Evolutionary conservation across 2,797 vertebrate species (phyloP), one percentile per base, ranked within the genome.

Genomic region (Coreius guichenoti): DNA sequence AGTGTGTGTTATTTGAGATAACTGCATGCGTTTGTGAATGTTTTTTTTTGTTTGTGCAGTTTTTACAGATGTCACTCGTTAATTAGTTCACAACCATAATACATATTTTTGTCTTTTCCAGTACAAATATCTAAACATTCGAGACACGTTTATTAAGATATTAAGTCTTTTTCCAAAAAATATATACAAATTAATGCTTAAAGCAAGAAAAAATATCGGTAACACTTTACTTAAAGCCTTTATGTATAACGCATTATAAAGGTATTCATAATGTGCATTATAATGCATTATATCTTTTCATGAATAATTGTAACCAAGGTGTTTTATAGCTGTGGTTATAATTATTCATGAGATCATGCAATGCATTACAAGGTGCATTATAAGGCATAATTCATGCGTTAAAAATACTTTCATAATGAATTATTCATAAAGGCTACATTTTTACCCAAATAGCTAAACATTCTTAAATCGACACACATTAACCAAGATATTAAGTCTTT

Each of bases 31-130:
- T 58, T 23, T n/a, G 54, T 8, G 21, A 3, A 3, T 3, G 51
- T 3, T 7, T 68, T 82, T 51, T 63, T 82, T 58, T 16, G 67
- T 70, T 69, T 33, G 16, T 51, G 49, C 49, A 56, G 68, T 61
- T 33, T 70, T 39, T 56, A 43, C n/a, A 36, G n/a, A 49, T 33
- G 13, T 29, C 31, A 39, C 31, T 83, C 8, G 67, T 81, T 70
- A 33, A 80, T 36, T 14, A 2, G 3, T 80, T 83, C 54, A 82
- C 11, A 51, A 17, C 8, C 23, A 69, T 56, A 76, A 12, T n/a
- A 21, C 5, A 2, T n/a, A 9, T 77, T 77, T 75, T 77, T 8
- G 3, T 8, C 21, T 36, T 54, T 54, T 3, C 11, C 29, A 33
- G 29, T 13, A 16, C 49, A 54, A 21, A 21, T 49, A n/a, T 47